Evolutionary conservation across 1,140 invertebrate species (phyloP), one percentile per base, ranked within the genome.

Genomic region (Lasioglossum albipes): DNA sequence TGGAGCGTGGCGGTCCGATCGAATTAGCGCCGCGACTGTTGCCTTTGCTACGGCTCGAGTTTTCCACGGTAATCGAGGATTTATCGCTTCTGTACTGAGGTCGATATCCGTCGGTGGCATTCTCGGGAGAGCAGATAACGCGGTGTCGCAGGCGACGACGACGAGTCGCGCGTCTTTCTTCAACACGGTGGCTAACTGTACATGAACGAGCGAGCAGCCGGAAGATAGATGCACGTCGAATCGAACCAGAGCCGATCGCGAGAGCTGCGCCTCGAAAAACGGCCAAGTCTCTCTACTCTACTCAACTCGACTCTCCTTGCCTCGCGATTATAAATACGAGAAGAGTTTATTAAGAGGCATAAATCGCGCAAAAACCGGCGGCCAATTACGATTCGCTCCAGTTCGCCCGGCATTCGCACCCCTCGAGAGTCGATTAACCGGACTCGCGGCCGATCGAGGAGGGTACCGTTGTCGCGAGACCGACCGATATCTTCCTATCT

Each of bases 301-400:
- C 45, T 9, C 52, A 0, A 5, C 9, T 13, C 13, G 9, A 9
- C 45, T 9, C 52, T 2, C 52, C 13, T 54, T 54, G 52, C 3
- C 20, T 20, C 57, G 7, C 7, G 61, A 42, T 79, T 62, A 42
- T 78, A 70, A 54, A 65, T 72, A 54, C 59, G 9, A 31, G 27
- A 49, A 59, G 20, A 66, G 70, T 79, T 73, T 73, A 74, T 79
- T 73, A 79, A 73, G 31, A 66, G 69, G 45, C 69, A 73, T 79
- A 72, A 79, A 73, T 79, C 36, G 36, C 49, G 77, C 49, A 79
- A 79, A 79, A 79, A 73, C 57, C 72, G 27, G 0, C 41, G 36
- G 1, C 22, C 49, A 62, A 80, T 82, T 78, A 64, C 70, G 84
- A 85, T 66, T 52, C 83, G 84, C 83, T 85, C 83, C 70, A 84